Percentiles rank a stretch among this genome's conserved stretches.
These are phyloP conservation scores for Dromius quadrimaculatus DNA, from an alignment of 2,888 invertebrate species.

Conservation along the genomic window DNA sequence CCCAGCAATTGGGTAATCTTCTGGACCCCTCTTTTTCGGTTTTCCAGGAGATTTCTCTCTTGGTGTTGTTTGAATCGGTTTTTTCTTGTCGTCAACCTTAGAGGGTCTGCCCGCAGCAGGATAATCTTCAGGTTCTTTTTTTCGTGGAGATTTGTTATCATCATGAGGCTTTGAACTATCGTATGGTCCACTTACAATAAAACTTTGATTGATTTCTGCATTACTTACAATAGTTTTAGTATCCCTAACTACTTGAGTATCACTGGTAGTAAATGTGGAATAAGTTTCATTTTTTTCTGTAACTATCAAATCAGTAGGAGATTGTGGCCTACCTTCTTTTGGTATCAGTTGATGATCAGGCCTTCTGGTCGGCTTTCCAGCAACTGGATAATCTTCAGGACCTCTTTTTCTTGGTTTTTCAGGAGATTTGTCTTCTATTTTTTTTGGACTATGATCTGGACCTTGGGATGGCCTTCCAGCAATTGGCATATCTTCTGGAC, in stretches of 20 bases:
- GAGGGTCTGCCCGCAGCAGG: constrained; percentile 54
- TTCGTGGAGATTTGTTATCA: neutral
- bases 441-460: neutral
- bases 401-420: constrained; percentile 56
- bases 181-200: neutral
- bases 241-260: neutral
- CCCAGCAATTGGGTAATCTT: constrained; percentile 4
- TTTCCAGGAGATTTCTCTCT: constrained; percentile 20
- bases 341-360: neutral
- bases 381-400: constrained; percentile 5
- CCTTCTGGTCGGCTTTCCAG: constrained; percentile 4
- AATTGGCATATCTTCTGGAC: constrained; percentile 28
- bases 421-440: constrained; percentile 3
- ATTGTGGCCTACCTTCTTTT: neutral
- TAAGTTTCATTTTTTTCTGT: constrained; percentile 1
- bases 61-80: constrained; percentile 53
- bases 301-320: neutral
- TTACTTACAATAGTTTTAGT: constrained; percentile 31
- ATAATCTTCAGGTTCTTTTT: constrained; percentile 1
- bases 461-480: neutral
- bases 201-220: neutral
- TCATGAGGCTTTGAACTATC: neutral
- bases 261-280: neutral
- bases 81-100: too few species aligned
- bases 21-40: constrained; percentile 31